Base-by-base conservation (phyloP, 1,140 invertebrate species). In the Ganaspis sp. region DNA sequence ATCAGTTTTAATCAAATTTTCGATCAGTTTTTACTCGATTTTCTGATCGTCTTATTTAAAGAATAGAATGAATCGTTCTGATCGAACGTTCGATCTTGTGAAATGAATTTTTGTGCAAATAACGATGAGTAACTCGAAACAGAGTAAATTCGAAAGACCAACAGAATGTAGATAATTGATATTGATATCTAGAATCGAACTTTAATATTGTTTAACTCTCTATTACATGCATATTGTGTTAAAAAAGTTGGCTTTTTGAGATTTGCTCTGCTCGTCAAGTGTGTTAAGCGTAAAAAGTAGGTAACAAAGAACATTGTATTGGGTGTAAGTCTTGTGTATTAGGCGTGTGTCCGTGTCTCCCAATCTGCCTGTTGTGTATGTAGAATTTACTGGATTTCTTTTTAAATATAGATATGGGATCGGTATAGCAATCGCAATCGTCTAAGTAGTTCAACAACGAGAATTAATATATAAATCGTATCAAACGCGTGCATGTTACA, bases 401-500 rank as follows among this genome's bases (percentile, higher is more conserved):
- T 26, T 64, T 64, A 29, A 64, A 64, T 64, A 64, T 64, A 64
- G 58, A 64, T 64, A 64, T 64, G 58, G 58, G 58, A 64, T 64
- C 58, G 23, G 58, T 64, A n/a, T n/a, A 34, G 58, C 58, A 64
- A 64, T 64, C 58, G 58, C 58, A 64, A 64, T 64, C 58, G 58
- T 64, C 58, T 64, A 64, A 64, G 58, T 34, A 64, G 58, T 64
- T 64, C 58, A 64, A 64, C 58, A 64, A 64, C 58, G 58, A 64
- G 58, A 64, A 64, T 64, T 64, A 64, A 64, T 64, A 64, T 29
- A 64, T 64, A 64, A 64, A 64, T 64, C 58, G 58, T 64, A 64
- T 64, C 58, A 64, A 64, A 64, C 58, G 58, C 58, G 58, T 64
- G 58, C 58, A 64, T 64, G 58, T 64, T 64, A 64, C 58, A 34